Evolutionary conservation across 2,113 vertebrate species (phyloP).

Genomic region (Eudyptes chrysolophus): DNA sequence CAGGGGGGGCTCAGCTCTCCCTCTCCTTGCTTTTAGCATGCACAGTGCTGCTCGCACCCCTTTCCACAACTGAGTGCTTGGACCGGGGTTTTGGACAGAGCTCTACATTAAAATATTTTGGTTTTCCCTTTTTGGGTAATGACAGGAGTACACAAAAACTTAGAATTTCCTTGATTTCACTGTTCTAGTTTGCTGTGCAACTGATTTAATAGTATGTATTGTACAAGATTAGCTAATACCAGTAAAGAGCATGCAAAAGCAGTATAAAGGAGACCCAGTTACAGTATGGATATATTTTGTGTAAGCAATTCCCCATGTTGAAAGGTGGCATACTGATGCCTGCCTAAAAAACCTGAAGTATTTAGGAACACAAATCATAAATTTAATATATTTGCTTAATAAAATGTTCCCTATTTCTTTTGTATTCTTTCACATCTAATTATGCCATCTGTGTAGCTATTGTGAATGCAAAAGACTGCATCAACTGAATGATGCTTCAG

Average conservation of each 20-base stretch:
- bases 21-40: not conserved
- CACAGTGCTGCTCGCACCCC: not conserved
- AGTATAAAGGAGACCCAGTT: not conserved
- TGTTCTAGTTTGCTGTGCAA: not conserved
- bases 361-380: not conserved
- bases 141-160: not conserved
- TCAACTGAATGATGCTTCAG: not conserved
- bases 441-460: not conserved
- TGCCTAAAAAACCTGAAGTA: not conserved
- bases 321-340: not conserved
- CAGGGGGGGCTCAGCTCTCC: not conserved
- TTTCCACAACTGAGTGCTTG: too few species aligned
- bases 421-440: not conserved
- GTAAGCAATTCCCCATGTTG: not conserved
- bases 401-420: not conserved
- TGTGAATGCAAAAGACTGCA: not conserved
- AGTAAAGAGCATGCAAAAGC: not conserved
- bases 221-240: not conserved
- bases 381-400: not conserved
- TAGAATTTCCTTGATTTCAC: not conserved
- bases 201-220: accelerated
- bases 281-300: not conserved
- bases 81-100: not conserved
- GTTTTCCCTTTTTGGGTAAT: not conserved
- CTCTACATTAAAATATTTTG: not conserved